A percentile compares a stretch with the other conserved stretches of the same genome.
Evolutionary conservation across 2,888 invertebrate species (phyloP).

Genomic region (Heliconius hortense): DNA sequence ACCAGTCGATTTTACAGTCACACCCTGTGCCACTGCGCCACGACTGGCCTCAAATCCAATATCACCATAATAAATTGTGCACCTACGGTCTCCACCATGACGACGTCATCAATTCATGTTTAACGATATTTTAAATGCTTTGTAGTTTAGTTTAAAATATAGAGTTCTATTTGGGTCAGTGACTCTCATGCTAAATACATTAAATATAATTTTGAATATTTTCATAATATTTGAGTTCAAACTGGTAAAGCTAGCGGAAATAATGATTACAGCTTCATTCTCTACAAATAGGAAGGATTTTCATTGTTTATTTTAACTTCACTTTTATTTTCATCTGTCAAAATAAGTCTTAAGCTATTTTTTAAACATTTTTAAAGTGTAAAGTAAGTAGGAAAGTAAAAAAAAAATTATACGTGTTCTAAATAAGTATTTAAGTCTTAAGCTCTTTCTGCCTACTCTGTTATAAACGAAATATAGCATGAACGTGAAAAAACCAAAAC

Average conservation of each 20-base stretch:
- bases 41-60: too few species aligned
- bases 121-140: constrained; percentile 2
- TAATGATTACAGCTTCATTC: neutral
- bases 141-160: constrained; percentile 15
- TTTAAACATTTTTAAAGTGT: too few species aligned
- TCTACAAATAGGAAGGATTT: neutral
- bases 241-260: neutral
- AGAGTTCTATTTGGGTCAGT: constrained; percentile 17
- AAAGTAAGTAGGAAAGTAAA: too few species aligned
- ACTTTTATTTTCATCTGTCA: neutral
- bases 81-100: neutral
- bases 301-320: neutral
- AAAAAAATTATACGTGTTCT: too few species aligned
- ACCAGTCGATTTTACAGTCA: too few species aligned
- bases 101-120: neutral
- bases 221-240: neutral
- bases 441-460: neutral
- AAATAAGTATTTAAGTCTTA: too few species aligned
- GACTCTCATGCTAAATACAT: constrained; percentile 3
- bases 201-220: constrained; percentile 9
- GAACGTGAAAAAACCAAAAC: neutral
- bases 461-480: neutral
- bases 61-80: neutral
- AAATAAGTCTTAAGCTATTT: too few species aligned
- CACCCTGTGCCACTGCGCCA: too few species aligned